Base-by-base conservation (phyloP, 2,888 invertebrate genomes). In the Empis livida region DNA sequence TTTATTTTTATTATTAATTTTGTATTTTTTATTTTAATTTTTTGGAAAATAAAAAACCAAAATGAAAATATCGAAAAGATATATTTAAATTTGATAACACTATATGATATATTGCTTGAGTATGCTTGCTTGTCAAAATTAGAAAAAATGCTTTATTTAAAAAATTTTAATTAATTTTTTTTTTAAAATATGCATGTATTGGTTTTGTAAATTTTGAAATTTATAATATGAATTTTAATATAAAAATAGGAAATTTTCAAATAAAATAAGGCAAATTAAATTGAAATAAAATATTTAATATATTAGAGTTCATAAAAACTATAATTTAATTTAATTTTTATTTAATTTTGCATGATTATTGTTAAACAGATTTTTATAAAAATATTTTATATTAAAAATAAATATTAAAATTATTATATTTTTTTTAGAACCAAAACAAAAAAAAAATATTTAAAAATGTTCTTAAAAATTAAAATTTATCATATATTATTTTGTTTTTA, bases 331-430 rank as follows among this genome's bases (percentile, higher is more conserved):
- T 32, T n/a, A 35, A 35, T 35, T 35, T n/a, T 35, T n/a, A n/a
- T 8, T 35, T n/a, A 5, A 35, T n/a, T 35, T 35, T 35, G n/a
- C 35, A n/a, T 13, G n/a, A n/a, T n/a, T n/a, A n/a, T n/a, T n/a
- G n/a, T n/a, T n/a, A n/a, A n/a, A n/a, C n/a, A n/a, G n/a, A n/a
- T n/a, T n/a, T n/a, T n/a, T n/a, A n/a, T n/a, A 35, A n/a, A 51
- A 49, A 35, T 46, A 51, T 49, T 49, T 42, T 42, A 49, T 51
- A 47, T 49, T 49, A 42, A 15, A 20, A 15, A n/a, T 40, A 15
- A n/a, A 40, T 20, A 11, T 40, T n/a, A 16, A 5, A 39, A 39
- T 15, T 9, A 20, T 5, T 40, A n/a, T 5, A 13, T 5, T 13
- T 32, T 13, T 13, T 6, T 32, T 23, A 50, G 44, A 46, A 48